Percentiles rank a stretch among this genome's conserved stretches.
Evolutionary conservation across 2,888 invertebrate species (phyloP).

Genomic region (Nycteola revayana): DNA sequence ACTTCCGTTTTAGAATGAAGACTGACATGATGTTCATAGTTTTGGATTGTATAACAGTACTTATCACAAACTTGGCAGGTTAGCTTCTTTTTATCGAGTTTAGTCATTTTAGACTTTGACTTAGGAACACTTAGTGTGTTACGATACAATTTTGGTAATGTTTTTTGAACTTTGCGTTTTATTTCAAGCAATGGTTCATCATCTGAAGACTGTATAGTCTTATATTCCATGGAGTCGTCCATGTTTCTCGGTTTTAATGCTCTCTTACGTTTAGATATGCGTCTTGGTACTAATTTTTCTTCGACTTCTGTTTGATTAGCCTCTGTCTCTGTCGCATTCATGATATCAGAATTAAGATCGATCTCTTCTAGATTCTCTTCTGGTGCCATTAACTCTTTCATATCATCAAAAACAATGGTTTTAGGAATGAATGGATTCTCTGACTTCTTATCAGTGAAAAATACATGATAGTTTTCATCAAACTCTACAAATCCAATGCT

Average conservation of each 20-base stretch:
- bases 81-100: conserved; percentile 35
- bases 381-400: not conserved
- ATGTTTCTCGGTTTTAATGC: conserved; percentile 9
- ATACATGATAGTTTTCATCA: conserved; percentile 62
- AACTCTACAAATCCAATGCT: conserved; percentile 64
- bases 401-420: conserved; percentile 22
- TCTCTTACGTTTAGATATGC: conserved; percentile 26
- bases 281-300: not conserved
- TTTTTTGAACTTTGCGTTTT: conserved; percentile 23
- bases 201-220: conserved; percentile 43
- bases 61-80: conserved; percentile 57
- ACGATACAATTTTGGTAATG: not conserved
- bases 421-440: conserved; percentile 44
- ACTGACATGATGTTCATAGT: conserved; percentile 62
- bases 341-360: conserved; percentile 16
- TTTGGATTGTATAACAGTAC: conserved; percentile 66
- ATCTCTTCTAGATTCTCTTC: not conserved
- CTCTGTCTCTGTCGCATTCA: conserved; percentile 37
- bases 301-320: conserved; percentile 33
- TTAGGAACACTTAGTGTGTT: conserved; percentile 5
- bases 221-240: conserved; percentile 5
- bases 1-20: conserved; percentile 46
- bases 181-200: conserved; percentile 44
- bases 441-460: conserved; percentile 57
- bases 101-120: conserved; percentile 5